Evolutionary conservation across 37 sponge, comb jelly and placozoan species (phyloP).

Genomic region (Spongilla lacustris): DNA sequence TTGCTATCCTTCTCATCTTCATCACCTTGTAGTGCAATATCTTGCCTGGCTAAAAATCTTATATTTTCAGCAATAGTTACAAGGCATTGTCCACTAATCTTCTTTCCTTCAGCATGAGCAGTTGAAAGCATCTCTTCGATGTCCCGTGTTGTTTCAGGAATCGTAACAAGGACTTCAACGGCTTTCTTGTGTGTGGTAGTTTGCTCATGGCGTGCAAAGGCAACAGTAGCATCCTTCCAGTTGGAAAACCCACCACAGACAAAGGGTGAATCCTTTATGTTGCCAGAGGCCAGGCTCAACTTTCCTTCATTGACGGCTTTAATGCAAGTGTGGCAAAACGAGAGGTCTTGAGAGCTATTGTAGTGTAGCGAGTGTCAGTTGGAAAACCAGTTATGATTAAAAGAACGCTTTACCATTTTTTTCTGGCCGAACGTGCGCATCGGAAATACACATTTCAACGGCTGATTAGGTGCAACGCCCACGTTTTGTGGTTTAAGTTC

Average conservation of each 20-base stretch:
- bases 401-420: slow-evolving; percentile 25
- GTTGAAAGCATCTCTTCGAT: slow-evolving; percentile 44
- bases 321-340: slow-evolving; percentile 36
- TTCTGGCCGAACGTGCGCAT: slow-evolving; percentile 43
- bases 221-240: slow-evolving; percentile 53
- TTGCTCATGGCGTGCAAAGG: slow-evolving; percentile 46
- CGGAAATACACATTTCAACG: slow-evolving; percentile 26
- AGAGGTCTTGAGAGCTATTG: slow-evolving; percentile 23
- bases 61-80: slow-evolving; percentile 29
- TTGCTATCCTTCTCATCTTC: slow-evolving; percentile 53
- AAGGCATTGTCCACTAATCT: slow-evolving; percentile 23
- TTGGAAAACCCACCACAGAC: slow-evolving; percentile 48
- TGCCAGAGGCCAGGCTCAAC: slow-evolving; percentile 10
- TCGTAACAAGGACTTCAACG: not conserved
- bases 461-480: not conserved
- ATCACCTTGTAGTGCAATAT: slow-evolving; percentile 52
- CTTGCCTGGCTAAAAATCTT: slow-evolving; percentile 57
- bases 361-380: slow-evolving; percentile 57
- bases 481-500: too few relatives aligned
- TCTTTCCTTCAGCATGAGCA: slow-evolving; percentile 29
- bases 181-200: slow-evolving; percentile 49
- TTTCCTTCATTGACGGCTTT: slow-evolving; percentile 34
- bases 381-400: slow-evolving; percentile 44
- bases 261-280: slow-evolving; percentile 11
- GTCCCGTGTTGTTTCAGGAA: slow-evolving; percentile 48